Base-by-base conservation (phyloP, 2,888 invertebrate species). In the Thera britannica region DNA sequence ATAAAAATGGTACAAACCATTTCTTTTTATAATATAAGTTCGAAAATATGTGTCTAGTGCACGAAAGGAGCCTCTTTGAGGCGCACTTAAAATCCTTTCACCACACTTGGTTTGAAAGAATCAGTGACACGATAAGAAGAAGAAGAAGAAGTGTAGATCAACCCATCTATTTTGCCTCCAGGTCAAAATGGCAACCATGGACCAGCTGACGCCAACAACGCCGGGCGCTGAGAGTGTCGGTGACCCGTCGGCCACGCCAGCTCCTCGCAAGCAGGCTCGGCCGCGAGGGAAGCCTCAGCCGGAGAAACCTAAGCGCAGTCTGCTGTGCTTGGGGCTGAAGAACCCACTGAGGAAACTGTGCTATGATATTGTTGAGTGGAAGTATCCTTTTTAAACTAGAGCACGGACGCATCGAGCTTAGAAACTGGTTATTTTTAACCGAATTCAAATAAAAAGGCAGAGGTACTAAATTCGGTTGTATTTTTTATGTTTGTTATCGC, bases 281-380 rank as follows among this genome's bases (percentile, higher is more conserved):
- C 96, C 96, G 71, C 95, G 96, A 34, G 97, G 97, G 68, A 98
- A 97, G 85, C 96, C 97, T 64, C 97, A 97, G 78, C 97, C 98
- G 11, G 98, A 98, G 91, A 95, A 98, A 81, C 99, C 99, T 3
- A 96, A 96, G 80, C 95, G 98, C 77, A 98, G 98, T 61, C 95
- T 99, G 65, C 97, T 98, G 85, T 99, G 98, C 88, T 95, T 99
- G 75, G 95, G 96, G 74, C 95, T 99, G 74, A 97, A 98, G 89
- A 99, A 99, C 93, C 99, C 99, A 11, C 85, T 99, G 72, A 96
- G 99, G 78, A 98, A 98, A 88, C 93, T 99, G 81, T 99, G 99
- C 94, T 99, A 99, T 88, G 97, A 96, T 85, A 97, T 99, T 79
- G 98, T 99, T 70, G 99, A 99, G 93, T 99, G 99, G 99, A 99